Conservation (phyloP, 1,140 invertebrate genomes). For the Orchesella cincta region DNA sequence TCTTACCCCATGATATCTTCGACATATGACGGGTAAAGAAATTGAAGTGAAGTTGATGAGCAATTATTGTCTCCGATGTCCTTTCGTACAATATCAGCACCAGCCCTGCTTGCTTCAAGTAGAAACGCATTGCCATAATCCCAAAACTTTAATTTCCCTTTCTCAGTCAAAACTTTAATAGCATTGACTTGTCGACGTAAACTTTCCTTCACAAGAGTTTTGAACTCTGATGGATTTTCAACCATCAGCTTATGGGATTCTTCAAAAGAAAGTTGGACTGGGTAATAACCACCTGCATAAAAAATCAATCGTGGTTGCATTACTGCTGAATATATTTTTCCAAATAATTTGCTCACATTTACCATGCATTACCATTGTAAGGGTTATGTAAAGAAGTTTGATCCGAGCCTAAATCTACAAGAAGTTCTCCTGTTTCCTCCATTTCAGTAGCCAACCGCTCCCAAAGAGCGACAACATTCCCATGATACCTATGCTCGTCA, state of each 20-base stretch:
- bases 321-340: slow-evolving; percentile 64
- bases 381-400: slow-evolving; percentile 62
- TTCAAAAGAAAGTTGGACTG: slow-evolving; percentile 60
- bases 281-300: slow-evolving; percentile 67
- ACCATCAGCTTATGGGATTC: slow-evolving; percentile 60
- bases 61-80: not conserved
- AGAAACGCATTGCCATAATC: slow-evolving; percentile 74
- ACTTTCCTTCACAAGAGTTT: slow-evolving; percentile 64
- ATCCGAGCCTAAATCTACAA: slow-evolving; percentile 69
- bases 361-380: too few species aligned
- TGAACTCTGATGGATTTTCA: slow-evolving; percentile 61
- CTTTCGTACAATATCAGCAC: slow-evolving; percentile 57
- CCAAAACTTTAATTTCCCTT: slow-evolving; percentile 67
- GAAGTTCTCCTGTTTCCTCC: slow-evolving; percentile 61
- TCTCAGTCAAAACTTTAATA: slow-evolving; percentile 62
- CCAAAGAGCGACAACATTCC: slow-evolving; percentile 68
- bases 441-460: slow-evolving; percentile 63
- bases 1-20: slow-evolving; percentile 71
- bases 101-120: slow-evolving; percentile 66
- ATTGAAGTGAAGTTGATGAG: slow-evolving; percentile 56
- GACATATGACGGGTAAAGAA: slow-evolving; percentile 70
- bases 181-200: slow-evolving; percentile 65
- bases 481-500: slow-evolving; percentile 66
- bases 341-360: slow-evolving; percentile 52
- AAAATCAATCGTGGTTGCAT: not conserved